Evolutionary conservation across 2,797 vertebrate genomes (phyloP).

Genomic region (Hylomyscus alleni): DNA sequence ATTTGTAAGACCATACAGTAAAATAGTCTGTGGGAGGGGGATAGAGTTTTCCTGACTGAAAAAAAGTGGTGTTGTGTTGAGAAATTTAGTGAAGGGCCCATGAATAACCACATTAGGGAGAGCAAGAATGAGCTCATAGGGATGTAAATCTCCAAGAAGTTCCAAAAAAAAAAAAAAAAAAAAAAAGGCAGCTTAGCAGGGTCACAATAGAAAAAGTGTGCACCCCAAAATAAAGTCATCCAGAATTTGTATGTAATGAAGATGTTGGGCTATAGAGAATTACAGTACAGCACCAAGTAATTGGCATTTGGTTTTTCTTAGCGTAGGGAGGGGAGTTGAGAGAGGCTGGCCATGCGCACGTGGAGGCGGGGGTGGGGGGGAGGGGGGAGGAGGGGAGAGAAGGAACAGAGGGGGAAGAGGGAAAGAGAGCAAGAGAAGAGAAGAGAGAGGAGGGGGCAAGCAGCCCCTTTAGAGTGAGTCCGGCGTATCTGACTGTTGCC

Average conservation of each 20-base stretch:
- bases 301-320: not conserved
- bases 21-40: not conserved
- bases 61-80: not conserved
- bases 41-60: slow-evolving; percentile 15
- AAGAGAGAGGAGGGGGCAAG: too few relatives aligned
- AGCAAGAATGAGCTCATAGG: not conserved
- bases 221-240: not conserved
- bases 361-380: too few relatives aligned
- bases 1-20: not conserved
- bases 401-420: too few relatives aligned
- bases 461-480: too few relatives aligned
- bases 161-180: too few relatives aligned
- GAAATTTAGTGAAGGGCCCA: not conserved
- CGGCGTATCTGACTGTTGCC: too few relatives aligned
- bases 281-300: not conserved
- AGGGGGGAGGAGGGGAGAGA: too few relatives aligned
- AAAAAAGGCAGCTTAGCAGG: not conserved
- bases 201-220: not conserved
- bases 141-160: not conserved
- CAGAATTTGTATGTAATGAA: not conserved
- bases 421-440: fast-evolving
- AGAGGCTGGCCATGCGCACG: too few relatives aligned
- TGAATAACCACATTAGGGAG: not conserved
- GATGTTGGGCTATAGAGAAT: not conserved
- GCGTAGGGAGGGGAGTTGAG: too few relatives aligned